Conservation (phyloP, 2,888 invertebrate species). For the Adineta ricciae region DNA sequence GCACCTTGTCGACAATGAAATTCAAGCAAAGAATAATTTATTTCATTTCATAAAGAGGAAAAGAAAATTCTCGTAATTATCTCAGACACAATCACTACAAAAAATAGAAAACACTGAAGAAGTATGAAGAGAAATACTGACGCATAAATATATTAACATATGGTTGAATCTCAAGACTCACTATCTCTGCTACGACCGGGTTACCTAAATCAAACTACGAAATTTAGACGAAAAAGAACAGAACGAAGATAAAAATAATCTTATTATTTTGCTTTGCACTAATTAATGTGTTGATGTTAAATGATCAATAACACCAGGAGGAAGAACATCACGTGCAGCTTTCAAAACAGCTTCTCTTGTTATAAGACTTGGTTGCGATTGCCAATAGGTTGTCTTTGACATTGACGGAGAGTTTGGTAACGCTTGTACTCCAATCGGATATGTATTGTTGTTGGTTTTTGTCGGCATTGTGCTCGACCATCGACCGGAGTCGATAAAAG, state of each 20-base stretch:
- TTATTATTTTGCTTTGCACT: neutral
- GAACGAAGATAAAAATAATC: neutral
- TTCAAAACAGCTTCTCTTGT: constrained; percentile 1
- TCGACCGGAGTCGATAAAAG: neutral
- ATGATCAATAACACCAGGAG: neutral
- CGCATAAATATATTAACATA: neutral
- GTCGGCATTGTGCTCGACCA: neutral
- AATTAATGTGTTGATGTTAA: neutral
- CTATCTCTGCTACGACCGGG: neutral
- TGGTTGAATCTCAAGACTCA: neutral
- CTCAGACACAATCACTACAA: neutral
- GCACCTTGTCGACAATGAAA: neutral
- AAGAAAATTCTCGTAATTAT: neutral
- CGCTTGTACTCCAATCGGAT: neutral
- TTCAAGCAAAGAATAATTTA: neutral
- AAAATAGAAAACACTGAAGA: neutral
- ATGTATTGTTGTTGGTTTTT: neutral
- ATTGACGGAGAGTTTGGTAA: neutral
- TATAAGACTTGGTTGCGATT: neutral
- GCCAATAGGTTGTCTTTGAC: neutral
- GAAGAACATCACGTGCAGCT: neutral
- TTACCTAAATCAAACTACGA: neutral
- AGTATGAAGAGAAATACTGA: neutral
- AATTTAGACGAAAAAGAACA: neutral
- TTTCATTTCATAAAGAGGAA: no score